Conservation (phyloP, 2,797 vertebrate species). For the Mus minutoides region DNA sequence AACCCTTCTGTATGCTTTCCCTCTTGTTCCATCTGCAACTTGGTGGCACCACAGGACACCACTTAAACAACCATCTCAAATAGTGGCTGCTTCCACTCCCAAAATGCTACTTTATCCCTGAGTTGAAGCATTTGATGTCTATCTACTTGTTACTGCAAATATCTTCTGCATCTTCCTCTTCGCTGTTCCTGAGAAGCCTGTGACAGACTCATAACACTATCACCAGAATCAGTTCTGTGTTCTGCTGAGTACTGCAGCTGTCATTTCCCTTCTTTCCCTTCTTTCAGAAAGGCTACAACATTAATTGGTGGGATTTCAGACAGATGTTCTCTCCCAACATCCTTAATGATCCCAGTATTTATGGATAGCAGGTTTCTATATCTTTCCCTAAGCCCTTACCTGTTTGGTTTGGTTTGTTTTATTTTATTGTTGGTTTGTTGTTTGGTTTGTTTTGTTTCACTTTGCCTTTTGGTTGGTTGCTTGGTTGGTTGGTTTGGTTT, state of each 20-base stretch:
- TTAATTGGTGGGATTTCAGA: background rate
- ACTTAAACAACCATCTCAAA: background rate
- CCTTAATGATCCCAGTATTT: background rate
- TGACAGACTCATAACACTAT: background rate
- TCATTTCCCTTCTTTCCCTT: background rate
- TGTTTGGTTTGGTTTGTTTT: background rate
- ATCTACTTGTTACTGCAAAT: background rate
- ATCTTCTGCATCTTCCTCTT: background rate
- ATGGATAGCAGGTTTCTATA: background rate
- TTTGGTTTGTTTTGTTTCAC: too few relatives aligned
- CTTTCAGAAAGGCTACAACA: background rate
- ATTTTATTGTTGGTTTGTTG: too few relatives aligned
- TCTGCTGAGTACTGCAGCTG: background rate
- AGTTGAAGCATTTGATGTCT: background rate
- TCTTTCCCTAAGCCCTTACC: background rate
- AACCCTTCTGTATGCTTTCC: background rate
- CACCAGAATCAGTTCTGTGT: background rate
- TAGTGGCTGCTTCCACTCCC: background rate
- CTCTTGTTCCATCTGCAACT: background rate
- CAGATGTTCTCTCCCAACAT: background rate
- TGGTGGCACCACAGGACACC: background rate
- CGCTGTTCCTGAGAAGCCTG: background rate
- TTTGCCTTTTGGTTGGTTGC: too few relatives aligned
- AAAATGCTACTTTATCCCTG: background rate
- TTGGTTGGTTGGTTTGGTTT: too few relatives aligned